A percentile compares a stretch with the other conserved stretches of the same genome.
These are phyloP conservation scores for Andrena dorsata DNA, from an alignment of 2,888 invertebrate genomes.

Conservation along the genomic window DNA sequence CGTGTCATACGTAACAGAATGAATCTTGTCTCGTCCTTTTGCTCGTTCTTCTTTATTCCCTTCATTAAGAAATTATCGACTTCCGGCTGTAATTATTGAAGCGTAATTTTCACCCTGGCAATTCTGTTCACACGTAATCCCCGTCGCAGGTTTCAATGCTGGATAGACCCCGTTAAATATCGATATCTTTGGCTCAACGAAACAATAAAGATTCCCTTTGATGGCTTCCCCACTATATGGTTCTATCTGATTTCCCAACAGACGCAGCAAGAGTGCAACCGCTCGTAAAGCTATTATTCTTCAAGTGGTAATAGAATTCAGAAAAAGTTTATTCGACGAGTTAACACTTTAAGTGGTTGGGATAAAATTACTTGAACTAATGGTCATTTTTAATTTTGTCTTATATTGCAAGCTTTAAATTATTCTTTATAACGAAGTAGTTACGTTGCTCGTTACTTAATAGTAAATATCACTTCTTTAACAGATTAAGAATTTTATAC, in stretches of 20 bases:
- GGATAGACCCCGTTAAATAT: slow-evolving; percentile 37
- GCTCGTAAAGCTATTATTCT: slow-evolving; percentile 40
- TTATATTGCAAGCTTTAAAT: background rate
- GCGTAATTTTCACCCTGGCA: background rate
- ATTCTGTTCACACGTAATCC: slow-evolving; percentile 7
- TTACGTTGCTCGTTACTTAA: too few relatives aligned
- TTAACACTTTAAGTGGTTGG: background rate
- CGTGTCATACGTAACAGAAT: background rate
- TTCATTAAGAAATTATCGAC: slow-evolving; percentile 3
- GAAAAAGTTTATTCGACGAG: background rate
- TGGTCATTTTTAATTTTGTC: background rate
- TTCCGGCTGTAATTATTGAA: background rate
- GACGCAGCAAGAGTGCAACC: slow-evolving; percentile 23
- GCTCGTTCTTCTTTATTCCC: background rate
- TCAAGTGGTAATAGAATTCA: slow-evolving; percentile 9
- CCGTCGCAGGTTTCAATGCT: slow-evolving; percentile 6
- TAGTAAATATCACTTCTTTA: too few relatives aligned
- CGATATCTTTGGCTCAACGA: slow-evolving; percentile 18
- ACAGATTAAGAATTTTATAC: too few relatives aligned
- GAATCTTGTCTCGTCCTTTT: background rate
- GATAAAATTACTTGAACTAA: background rate
- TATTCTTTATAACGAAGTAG: too few relatives aligned
- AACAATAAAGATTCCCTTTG: slow-evolving; percentile 39
- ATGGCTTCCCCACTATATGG: slow-evolving; percentile 6
- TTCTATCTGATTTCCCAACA: slow-evolving; percentile 51